Base-by-base conservation (phyloP, 2,888 invertebrate species). In the Oscheius sp. region DNA sequence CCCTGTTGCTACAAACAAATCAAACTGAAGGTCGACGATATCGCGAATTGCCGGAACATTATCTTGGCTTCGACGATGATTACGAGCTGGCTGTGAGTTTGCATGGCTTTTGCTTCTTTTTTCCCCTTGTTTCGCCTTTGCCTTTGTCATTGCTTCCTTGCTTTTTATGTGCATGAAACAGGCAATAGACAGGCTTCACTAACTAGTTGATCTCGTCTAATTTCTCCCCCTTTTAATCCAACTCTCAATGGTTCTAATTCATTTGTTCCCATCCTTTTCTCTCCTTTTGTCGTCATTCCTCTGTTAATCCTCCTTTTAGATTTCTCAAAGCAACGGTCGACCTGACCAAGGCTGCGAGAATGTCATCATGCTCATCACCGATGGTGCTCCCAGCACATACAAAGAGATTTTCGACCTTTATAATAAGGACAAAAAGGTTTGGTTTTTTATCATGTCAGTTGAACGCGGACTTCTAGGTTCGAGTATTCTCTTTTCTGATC, bases 321-420 rank as follows among this genome's bases (percentile, higher is more conserved):
- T 69, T 23, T 56, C 55, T 21, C 52, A 49, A 45, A 49, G 49
- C 41, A 72, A 66, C 16, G 66, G 56, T 58, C 55, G 77, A 69
- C 52, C 76, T 69, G 75, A 79, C n/a, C 74, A 80, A 73, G 85
- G 95, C 88, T 99, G 99, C 89, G 99, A 99, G 91, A 93, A 96
- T 91, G 97, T 96, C 41, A 97, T 99, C 87, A 97, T 99, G 97
- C 91, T 99, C 83, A 93, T 99, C 84, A 97, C 98, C n/a, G 99
- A 99, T 89, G 98, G 98, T 27, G 95, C 97, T 18, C 96, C 97
- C 56, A 94, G 95, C 88, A 94, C 93, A 88, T 96, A 93, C 90
- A 93, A 94, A 89, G 94, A 95, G 87, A 93, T 96, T 72, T 99
- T 99, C 90, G 92, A 94, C 88, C 91, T 92, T 81, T 95, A 93